Evolutionary conservation across 2,113 vertebrate species (phyloP).

Genomic region (Solea senegalensis): DNA sequence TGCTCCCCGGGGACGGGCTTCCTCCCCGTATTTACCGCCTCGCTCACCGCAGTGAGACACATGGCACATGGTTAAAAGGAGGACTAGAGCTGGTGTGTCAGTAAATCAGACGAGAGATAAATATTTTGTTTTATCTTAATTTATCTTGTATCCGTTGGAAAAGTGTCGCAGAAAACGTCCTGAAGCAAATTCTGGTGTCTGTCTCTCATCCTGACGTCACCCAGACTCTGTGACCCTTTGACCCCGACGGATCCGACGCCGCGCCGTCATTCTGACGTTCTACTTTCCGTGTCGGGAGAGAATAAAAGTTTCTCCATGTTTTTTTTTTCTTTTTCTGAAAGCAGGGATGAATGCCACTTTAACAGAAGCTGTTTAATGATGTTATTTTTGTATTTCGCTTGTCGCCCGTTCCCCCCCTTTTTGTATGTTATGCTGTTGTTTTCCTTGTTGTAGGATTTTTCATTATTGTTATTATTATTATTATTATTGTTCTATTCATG

Average conservation of each 20-base stretch:
- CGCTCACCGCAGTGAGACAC: slow-evolving; percentile 28
- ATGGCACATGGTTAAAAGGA: neutral
- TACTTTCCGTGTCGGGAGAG: slow-evolving; percentile 20
- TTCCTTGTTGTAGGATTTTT: slow-evolving; percentile 30
- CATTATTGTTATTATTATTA: slow-evolving; percentile 10
- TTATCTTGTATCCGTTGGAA: neutral
- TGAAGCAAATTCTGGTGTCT: slow-evolving; percentile 18
- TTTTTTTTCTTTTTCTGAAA: neutral
- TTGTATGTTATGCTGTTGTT: slow-evolving; percentile 56
- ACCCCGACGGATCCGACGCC: slow-evolving; percentile 22
- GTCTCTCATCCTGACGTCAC: slow-evolving; percentile 14
- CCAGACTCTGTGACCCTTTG: slow-evolving; percentile 4
- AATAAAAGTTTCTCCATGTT: slow-evolving; percentile 4
- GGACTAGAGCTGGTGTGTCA: neutral
- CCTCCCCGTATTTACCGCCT: slow-evolving; percentile 57
- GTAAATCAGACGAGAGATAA: slow-evolving; percentile 27
- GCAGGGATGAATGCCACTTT: slow-evolving; percentile 45
- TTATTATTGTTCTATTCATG: neutral
- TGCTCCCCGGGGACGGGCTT: slow-evolving; percentile 52
- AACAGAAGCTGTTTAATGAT: slow-evolving; percentile 53
- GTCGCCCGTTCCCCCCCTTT: slow-evolving; percentile 59
- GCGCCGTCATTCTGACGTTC: slow-evolving; percentile 16
- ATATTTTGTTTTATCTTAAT: slow-evolving; percentile 17
- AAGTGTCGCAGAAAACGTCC: slow-evolving; percentile 14
- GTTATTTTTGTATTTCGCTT: slow-evolving; percentile 69